Base-by-base conservation (phyloP, 2,797 vertebrate species). In the Perodicticus potto region DNA sequence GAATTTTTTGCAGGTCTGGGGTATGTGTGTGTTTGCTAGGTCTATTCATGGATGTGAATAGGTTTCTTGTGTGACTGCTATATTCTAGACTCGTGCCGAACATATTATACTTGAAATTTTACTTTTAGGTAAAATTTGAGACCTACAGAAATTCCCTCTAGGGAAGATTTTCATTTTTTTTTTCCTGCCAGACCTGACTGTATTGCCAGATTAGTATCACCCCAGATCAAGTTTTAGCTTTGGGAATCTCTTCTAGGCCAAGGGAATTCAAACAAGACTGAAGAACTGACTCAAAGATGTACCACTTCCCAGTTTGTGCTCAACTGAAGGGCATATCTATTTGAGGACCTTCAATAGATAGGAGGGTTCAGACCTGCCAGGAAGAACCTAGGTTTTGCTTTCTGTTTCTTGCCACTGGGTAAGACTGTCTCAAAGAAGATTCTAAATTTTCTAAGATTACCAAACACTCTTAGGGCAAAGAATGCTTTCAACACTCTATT, bases 21-120 rank as follows among this genome's bases (percentile, higher is more conserved):
- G 43, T 63, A 13, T n/a, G 7, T 77, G 12, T 59, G 43, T 61
- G 19, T 43, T 12, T 17, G 22, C 8, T 55, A 43, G 13, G 40
- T 80, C 78, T 69, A 72, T 40, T 61, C 16, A 83, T 20, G 12
- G 29, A 63, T 17, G 69, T n/a, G 49, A 53, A 14, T 65, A 86
- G 43, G 45, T 43, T 94, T 86, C 55, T 55, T 32, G 37, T 74
- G 40, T 77, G 13, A 82, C 16, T 73, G 25, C 25, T 67, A 43
- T 57, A 78, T 55, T 43, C 78, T n/a, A 80, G 63, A 90, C 23
- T 93, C 34, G 20, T 34, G 40, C 32, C 37, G 45, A 91, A 86
- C 2, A 76, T 20, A 78, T n/a, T 78, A 81, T 25, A 91, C 53
- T 90, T 93, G 69, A 76, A 91, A 91, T 67, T 57, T 34, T 72